Conservation (phyloP, 2,113 vertebrate species). For the Eira barbara region DNA sequence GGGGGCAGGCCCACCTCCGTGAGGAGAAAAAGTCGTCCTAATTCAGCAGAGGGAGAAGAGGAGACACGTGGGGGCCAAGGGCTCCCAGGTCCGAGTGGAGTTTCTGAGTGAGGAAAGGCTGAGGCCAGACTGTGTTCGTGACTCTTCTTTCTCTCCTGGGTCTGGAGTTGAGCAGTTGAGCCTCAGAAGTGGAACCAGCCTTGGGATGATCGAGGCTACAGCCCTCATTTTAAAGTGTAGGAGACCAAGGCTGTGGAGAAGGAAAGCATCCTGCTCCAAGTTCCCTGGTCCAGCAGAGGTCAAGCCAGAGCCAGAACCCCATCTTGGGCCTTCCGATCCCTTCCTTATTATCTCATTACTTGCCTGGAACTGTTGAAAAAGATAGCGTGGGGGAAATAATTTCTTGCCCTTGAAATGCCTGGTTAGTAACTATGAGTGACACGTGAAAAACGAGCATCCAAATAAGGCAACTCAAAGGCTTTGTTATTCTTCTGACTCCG, state of each 20-base stretch:
- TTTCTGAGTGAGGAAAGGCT: not conserved
- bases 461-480: slow-evolving; percentile 46
- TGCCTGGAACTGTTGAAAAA: slow-evolving; percentile 27
- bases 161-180: not conserved
- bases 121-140: not conserved
- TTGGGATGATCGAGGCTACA: not conserved
- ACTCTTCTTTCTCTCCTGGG: not conserved
- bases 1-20: not conserved
- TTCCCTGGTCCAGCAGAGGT: not conserved
- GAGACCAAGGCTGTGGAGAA: not conserved
- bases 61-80: not conserved
- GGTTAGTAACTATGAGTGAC: not conserved
- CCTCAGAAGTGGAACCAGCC: not conserved
- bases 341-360: not conserved
- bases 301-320: not conserved
- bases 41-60: not conserved
- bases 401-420: slow-evolving; percentile 48
- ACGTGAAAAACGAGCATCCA: slow-evolving; percentile 1
- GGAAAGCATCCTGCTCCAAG: fast-evolving
- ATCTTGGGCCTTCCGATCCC: not conserved
- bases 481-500: not conserved
- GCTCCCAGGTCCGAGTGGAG: not conserved
- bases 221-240: not conserved
- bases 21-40: not conserved
- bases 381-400: not conserved